phyloP scores from a whole-genome alignment of 2,888 invertebrate species.

The Ennomos quercinarius region DNA sequence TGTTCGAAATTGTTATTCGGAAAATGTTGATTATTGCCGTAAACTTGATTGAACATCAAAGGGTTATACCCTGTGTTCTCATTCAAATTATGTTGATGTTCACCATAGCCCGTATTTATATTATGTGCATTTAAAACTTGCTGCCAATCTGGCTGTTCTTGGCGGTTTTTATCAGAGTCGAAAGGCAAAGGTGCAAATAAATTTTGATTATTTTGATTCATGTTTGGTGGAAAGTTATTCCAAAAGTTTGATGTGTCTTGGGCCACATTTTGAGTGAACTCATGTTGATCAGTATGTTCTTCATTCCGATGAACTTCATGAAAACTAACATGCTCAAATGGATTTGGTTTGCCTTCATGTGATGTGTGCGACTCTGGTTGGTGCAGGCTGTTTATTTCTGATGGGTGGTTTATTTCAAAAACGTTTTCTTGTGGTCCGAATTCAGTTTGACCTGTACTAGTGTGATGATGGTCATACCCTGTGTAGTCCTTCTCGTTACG shows the following conservation, averaged over 20 bases:
- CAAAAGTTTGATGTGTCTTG: conserved; percentile 38
- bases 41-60: not conserved
- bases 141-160: conserved; percentile 8
- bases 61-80: not conserved
- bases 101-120: conserved; percentile 4
- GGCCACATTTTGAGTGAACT: conserved; percentile 28
- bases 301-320: conserved; percentile 7
- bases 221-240: conserved; percentile 16
- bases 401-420: conserved; percentile 19
- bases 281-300: conserved; percentile 18
- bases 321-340: conserved; percentile 4
- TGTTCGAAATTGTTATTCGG: conserved; percentile 1
- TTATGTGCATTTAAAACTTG: conserved; percentile 1
- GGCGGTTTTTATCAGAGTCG: not conserved
- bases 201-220: conserved; percentile 24
- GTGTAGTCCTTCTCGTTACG: conserved; percentile 12
- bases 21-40: too few species aligned
- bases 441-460: conserved; percentile 4
- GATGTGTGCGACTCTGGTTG: conserved; percentile 24
- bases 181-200: conserved; percentile 4
- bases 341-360: conserved; percentile 14
- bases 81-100: conserved; percentile 3
- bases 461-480: conserved; percentile 12
- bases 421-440: conserved; percentile 23
- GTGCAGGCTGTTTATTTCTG: conserved; percentile 3